Evolutionary conservation across 2,113 vertebrate species (phyloP).

Genomic region (Emydocephalus ijimae): DNA sequence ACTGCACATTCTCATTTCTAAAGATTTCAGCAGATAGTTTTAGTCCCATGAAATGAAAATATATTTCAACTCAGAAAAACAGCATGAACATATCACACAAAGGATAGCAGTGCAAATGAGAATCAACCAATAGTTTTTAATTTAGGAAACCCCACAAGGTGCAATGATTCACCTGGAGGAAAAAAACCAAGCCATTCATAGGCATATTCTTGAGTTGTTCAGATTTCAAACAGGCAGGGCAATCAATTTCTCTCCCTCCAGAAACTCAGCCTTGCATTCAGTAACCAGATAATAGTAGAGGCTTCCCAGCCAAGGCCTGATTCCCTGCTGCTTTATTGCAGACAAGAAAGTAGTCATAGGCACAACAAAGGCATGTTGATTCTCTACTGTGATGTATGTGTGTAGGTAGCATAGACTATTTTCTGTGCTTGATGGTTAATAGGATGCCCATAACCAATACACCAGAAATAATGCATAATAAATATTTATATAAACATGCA

Average conservation of each 20-base stretch:
- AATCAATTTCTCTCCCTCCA: background rate
- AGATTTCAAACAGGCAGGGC: background rate
- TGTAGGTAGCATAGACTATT: background rate
- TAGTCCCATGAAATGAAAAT: background rate
- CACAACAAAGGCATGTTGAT: background rate
- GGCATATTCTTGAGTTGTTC: background rate
- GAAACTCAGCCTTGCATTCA: background rate
- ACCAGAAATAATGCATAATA: background rate
- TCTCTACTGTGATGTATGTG: background rate
- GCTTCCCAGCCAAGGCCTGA: background rate
- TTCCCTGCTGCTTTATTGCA: background rate
- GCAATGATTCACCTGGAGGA: background rate
- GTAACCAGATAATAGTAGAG: background rate
- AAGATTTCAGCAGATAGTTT: background rate
- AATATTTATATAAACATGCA: background rate
- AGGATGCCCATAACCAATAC: background rate
- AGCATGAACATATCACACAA: background rate
- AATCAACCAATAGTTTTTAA: background rate
- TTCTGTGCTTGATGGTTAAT: background rate
- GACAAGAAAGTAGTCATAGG: background rate
- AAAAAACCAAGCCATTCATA: background rate
- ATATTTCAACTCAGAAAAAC: background rate
- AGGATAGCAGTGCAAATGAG: background rate
- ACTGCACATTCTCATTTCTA: background rate
- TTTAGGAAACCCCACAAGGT: background rate